Conservation (phyloP, 1,140 invertebrate genomes). For the Drosophila insularis region DNA sequence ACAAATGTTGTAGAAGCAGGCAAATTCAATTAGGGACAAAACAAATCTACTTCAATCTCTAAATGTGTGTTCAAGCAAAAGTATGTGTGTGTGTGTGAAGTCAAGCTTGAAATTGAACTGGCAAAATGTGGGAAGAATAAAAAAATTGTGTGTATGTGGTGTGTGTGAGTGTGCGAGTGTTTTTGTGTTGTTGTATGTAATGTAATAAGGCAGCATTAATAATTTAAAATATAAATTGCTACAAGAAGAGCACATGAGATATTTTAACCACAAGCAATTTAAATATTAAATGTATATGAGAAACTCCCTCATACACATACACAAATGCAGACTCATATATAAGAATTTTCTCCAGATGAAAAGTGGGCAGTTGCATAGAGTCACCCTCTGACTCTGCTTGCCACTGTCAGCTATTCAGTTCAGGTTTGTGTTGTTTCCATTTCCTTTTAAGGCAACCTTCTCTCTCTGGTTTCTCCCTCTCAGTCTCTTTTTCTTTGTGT, state of each 20-base stretch:
- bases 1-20: constrained; percentile 39
- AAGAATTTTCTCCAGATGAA: background rate
- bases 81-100: constrained; percentile 37
- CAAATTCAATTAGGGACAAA: constrained; percentile 65
- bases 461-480: background rate
- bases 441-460: constrained; percentile 27
- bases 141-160: constrained; percentile 25
- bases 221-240: constrained; percentile 81
- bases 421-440: constrained; percentile 57
- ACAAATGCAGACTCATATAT: constrained; percentile 7
- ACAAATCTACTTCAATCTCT: constrained; percentile 43
- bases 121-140: constrained; percentile 23
- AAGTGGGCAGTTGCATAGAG: constrained; percentile 43
- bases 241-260: constrained; percentile 74
- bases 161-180: constrained; percentile 1
- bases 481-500: background rate
- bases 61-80: constrained; percentile 1
- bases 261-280: constrained; percentile 81
- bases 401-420: constrained; percentile 30
- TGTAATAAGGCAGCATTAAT: constrained; percentile 75
- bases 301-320: constrained; percentile 8
- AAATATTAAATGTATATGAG: constrained; percentile 76
- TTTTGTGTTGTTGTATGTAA: constrained; percentile 39
- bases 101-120: constrained; percentile 56
- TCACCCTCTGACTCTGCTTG: constrained; percentile 16